A percentile compares a stretch with the other conserved stretches of the same genome.
These are phyloP conservation scores for Dasysyrphus tricinctus DNA, from an alignment of 2,888 invertebrate species.

Conservation along the genomic window DNA sequence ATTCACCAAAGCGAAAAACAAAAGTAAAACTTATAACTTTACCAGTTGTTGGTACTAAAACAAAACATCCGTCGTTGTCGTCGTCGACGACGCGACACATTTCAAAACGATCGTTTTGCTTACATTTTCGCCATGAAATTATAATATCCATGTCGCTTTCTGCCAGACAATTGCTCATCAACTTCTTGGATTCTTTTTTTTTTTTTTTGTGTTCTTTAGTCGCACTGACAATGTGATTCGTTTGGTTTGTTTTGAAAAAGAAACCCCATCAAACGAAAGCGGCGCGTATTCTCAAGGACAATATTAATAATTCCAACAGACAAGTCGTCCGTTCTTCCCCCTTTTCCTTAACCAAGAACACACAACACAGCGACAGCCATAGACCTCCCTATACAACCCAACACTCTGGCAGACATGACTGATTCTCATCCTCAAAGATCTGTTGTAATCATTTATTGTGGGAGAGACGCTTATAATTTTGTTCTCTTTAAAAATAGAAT, in stretches of 20 bases:
- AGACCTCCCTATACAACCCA: not conserved
- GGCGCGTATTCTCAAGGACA: conserved; percentile 68
- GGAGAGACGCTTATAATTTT: conserved; percentile 37
- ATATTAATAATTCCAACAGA: conserved; percentile 70
- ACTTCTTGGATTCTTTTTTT: conserved; percentile 30
- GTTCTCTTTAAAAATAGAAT: conserved; percentile 65
- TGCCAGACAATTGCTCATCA: conserved; percentile 67
- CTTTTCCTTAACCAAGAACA: not conserved
- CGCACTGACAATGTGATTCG: not conserved
- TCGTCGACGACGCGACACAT: conserved; percentile 63
- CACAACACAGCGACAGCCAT: not conserved
- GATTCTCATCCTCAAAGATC: conserved; percentile 46
- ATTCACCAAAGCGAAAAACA: conserved; percentile 27
- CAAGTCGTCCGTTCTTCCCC: conserved; percentile 48
- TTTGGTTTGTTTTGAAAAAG: conserved; percentile 28
- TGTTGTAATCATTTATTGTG: conserved; percentile 64
- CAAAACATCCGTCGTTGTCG: conserved; percentile 60
- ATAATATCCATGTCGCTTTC: conserved; percentile 62
- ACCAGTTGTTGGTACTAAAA: conserved; percentile 1
- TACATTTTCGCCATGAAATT: conserved; percentile 64
- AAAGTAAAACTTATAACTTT: no score
- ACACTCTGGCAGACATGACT: not conserved
- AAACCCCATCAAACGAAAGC: conserved; percentile 35
- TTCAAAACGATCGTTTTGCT: conserved; percentile 51
- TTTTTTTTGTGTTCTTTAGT: not conserved